These are phyloP conservation scores for Hucho hucho DNA, from an alignment of 2,113 vertebrate species.

Conservation along the genomic window DNA sequence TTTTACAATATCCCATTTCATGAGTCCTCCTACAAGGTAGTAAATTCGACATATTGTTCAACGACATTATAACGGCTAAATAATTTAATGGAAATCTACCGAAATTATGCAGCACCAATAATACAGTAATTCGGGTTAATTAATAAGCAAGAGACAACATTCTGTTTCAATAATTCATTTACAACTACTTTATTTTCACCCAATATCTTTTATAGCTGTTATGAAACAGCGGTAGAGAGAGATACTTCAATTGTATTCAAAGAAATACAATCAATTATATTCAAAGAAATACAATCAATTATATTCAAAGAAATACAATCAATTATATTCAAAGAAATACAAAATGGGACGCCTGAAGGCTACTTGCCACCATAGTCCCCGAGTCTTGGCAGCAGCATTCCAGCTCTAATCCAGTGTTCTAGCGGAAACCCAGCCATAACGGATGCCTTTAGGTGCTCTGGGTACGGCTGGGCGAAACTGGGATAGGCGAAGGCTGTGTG, in stretches of 20 bases:
- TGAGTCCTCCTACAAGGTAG: too few species aligned
- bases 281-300: neutral
- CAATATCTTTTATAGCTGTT: neutral
- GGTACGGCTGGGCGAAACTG: slow-evolving; percentile 70
- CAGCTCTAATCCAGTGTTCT: slow-evolving; percentile 80
- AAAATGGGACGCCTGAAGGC: neutral
- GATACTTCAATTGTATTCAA: neutral
- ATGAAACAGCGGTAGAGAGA: neutral
- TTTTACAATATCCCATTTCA: too few species aligned
- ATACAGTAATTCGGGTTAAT: too few species aligned
- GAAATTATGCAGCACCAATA: too few species aligned
- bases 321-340: neutral
- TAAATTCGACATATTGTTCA: too few species aligned
- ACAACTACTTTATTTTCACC: too few species aligned
- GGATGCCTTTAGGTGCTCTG: slow-evolving; percentile 77
- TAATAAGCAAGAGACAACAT: too few species aligned
- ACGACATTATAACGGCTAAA: too few species aligned
- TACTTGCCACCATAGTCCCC: slow-evolving; percentile 70
- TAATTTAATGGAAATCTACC: too few species aligned
- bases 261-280: neutral
- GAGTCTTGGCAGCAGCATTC: slow-evolving; percentile 72
- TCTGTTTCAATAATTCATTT: too few species aligned
- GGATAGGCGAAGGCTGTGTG: slow-evolving; percentile 66
- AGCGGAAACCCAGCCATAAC: slow-evolving; percentile 62
- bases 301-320: neutral